A percentile compares a stretch with the other conserved stretches of the same genome.
phyloP scores from a whole-genome alignment of 2,113 vertebrate species.

The Maylandia zebra region DNA sequence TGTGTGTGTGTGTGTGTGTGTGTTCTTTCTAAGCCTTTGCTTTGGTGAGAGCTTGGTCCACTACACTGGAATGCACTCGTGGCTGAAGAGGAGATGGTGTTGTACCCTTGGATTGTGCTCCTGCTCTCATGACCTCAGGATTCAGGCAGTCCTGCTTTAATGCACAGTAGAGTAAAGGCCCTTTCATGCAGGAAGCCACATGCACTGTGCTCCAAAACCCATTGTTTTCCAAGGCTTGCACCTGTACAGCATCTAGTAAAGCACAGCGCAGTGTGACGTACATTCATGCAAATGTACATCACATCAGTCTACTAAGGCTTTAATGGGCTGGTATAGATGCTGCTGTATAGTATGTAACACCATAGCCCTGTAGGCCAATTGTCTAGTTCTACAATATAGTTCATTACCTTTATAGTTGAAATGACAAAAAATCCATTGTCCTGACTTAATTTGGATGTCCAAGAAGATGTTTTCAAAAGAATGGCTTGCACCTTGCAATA shows the following conservation, averaged over 20 bases:
- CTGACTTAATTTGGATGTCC: neutral
- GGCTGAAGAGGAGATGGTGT: neutral
- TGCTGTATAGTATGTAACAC: neutral
- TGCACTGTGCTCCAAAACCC: neutral
- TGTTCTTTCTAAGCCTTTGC: neutral
- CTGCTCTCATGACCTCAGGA: neutral
- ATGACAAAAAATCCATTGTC: neutral
- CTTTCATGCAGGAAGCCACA: neutral
- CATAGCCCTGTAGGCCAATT: neutral
- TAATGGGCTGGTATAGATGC: neutral
- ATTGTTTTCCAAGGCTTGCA: neutral
- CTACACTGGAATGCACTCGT: slow-evolving; percentile 8
- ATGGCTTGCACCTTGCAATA: neutral
- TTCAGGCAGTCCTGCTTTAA: neutral
- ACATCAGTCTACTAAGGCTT: neutral
- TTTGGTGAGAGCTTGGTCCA: neutral
- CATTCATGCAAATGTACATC: neutral
- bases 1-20: neutral
- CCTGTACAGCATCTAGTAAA: neutral
- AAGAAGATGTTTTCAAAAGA: neutral
- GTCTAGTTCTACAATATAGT: neutral
- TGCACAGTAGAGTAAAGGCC: neutral
- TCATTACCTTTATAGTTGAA: neutral
- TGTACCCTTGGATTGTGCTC: neutral
- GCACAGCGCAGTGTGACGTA: neutral